A percentile compares a stretch with the other conserved stretches of the same genome.
phyloP scores from a whole-genome alignment of 2,113 vertebrate genomes.

The Lagenorhynchus albirostris region DNA sequence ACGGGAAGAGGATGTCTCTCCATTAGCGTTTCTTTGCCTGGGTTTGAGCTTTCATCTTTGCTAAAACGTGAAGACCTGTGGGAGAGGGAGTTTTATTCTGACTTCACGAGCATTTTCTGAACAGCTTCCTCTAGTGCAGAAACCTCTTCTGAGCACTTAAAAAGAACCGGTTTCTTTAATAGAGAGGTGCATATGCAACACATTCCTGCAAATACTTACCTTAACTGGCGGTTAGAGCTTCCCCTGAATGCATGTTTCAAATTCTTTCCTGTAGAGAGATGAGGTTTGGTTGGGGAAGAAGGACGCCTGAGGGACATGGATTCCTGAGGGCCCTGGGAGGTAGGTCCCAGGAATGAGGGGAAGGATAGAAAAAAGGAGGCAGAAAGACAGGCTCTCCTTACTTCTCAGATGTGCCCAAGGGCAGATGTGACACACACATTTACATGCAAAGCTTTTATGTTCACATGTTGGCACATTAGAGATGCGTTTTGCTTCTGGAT shows the following conservation, averaged over 20 bases:
- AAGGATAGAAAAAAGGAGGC: background rate
- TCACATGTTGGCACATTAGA: background rate
- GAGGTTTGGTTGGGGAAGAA: background rate
- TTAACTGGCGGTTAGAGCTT: background rate
- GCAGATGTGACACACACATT: no score
- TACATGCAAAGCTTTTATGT: background rate
- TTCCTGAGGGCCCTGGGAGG: no score
- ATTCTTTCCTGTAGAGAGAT: background rate
- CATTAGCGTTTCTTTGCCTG: background rate
- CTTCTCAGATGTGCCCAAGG: background rate
- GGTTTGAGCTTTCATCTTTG: background rate
- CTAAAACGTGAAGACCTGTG: background rate
- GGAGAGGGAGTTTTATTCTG: background rate
- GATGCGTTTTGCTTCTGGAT: background rate
- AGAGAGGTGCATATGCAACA: background rate
- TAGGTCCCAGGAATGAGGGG: background rate
- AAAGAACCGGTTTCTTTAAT: background rate
- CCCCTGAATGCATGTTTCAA: background rate
- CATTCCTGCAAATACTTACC: background rate
- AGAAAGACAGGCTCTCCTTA: background rate
- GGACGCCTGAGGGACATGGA: background rate
- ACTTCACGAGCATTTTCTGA: background rate
- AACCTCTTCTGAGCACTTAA: background rate
- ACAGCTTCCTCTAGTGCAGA: background rate
- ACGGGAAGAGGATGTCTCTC: background rate